Conservation (phyloP, 2,113 vertebrate species). For the Motacilla alba region DNA sequence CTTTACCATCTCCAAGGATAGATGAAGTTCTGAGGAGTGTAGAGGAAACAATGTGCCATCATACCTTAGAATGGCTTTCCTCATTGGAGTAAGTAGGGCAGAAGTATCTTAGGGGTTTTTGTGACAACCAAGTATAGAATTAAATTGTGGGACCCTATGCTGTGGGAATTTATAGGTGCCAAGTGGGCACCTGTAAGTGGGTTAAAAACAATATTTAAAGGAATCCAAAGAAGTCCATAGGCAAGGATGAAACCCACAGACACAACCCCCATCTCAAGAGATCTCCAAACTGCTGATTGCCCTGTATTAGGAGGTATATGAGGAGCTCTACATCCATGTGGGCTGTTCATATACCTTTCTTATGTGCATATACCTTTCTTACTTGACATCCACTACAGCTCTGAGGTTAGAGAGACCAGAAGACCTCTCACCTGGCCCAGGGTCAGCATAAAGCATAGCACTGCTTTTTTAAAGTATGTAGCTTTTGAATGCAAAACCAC, state of each 20-base stretch:
- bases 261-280: not conserved
- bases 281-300: not conserved
- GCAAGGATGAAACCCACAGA: not conserved
- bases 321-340: not conserved
- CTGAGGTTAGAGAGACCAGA: not conserved
- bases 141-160: not conserved
- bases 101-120: not conserved
- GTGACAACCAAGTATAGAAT: not conserved
- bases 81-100: not conserved
- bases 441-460: not conserved
- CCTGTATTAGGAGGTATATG: not conserved
- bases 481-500: not conserved
- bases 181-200: not conserved
- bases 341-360: not conserved
- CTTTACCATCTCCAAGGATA: not conserved
- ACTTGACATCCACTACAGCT: not conserved
- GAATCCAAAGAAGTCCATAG: not conserved
- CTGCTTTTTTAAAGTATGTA: fast-evolving
- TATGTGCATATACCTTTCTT: not conserved
- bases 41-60: not conserved
- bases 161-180: not conserved
- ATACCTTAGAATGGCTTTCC: not conserved
- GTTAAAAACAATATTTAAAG: not conserved
- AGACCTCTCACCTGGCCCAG: not conserved
- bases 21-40: not conserved